phyloP scores from a whole-genome alignment of 2,113 vertebrate species.

The Papio anubis region DNA sequence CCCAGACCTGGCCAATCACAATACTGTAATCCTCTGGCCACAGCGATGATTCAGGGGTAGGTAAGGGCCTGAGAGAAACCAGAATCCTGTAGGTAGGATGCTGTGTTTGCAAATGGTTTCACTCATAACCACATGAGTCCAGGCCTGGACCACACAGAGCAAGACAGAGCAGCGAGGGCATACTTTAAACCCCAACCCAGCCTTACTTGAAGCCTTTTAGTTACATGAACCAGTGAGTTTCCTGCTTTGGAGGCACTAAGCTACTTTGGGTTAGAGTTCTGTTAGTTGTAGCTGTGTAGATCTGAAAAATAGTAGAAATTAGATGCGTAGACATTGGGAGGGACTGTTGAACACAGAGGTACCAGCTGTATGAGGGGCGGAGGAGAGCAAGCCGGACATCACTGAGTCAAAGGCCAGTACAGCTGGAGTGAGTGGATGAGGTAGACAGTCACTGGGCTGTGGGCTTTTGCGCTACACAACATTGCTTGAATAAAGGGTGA shows the following conservation, averaged over 20 bases:
- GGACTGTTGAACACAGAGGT: neutral
- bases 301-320: neutral
- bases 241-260: neutral
- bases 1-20: neutral
- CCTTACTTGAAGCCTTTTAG: neutral
- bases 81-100: neutral
- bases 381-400: neutral
- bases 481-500: neutral
- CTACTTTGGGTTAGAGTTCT: neutral
- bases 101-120: neutral
- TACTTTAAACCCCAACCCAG: neutral
- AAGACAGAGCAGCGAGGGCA: neutral
- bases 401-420: neutral
- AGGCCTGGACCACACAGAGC: neutral
- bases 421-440: neutral
- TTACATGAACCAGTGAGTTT: neutral
- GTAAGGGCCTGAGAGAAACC: neutral
- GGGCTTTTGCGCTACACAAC: neutral
- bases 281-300: neutral
- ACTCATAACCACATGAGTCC: accelerated
- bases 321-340: neutral
- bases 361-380: neutral
- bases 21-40: neutral
- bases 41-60: neutral
- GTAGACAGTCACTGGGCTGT: accelerated